A percentile compares a stretch with the other conserved stretches of the same genome.
Evolutionary conservation across 23 tunicate genomes (phyloP).

Genomic region (Trididemnum nubilum): DNA sequence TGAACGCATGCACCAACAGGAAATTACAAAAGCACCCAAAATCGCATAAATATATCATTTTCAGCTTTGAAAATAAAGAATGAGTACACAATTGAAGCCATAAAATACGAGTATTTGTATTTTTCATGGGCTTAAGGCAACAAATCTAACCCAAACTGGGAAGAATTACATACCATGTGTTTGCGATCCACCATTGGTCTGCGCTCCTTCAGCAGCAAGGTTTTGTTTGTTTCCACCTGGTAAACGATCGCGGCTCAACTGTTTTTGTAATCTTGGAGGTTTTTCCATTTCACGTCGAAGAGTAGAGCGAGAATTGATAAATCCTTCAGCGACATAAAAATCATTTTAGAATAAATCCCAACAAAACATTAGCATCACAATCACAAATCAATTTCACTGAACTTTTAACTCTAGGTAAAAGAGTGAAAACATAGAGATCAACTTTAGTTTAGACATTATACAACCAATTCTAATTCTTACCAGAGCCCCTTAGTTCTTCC

Average conservation of each 20-base stretch:
- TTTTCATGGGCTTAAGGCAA: too few species aligned
- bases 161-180: not conserved
- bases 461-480: too few species aligned
- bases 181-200: not conserved
- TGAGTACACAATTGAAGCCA: too few species aligned
- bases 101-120: too few species aligned
- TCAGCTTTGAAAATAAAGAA: too few species aligned
- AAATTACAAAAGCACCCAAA: too few species aligned
- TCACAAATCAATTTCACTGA: not conserved
- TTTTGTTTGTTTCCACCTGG: not conserved
- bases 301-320: constrained; percentile 1
- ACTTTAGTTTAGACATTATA: not conserved
- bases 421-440: not conserved
- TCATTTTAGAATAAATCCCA: not conserved
- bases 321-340: too few species aligned
- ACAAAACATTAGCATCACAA: not conserved
- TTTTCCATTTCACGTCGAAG: constrained; percentile 69
- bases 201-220: not conserved
- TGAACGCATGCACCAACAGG: too few species aligned
- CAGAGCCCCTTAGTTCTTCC: not conserved
- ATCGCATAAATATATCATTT: too few species aligned
- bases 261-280: constrained; percentile 80
- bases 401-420: not conserved
- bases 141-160: too few species aligned
- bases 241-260: constrained; percentile 66